Evolutionary conservation across 2,888 invertebrate species (phyloP), one percentile per base, ranked within the genome.

Genomic region (Drosophila niveifrons): DNA sequence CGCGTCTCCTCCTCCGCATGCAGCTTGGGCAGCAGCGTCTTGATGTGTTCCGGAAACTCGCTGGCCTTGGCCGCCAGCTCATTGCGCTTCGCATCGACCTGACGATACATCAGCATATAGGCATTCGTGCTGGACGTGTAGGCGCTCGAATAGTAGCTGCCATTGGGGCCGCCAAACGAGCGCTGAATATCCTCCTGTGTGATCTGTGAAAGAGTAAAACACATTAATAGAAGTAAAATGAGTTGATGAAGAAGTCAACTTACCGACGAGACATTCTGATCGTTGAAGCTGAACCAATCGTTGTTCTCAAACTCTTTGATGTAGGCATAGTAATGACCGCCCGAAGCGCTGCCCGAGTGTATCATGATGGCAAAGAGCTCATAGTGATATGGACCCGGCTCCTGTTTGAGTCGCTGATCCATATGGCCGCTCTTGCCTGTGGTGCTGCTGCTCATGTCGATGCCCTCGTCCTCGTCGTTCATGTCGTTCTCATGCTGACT

Each of bases 331-430:
- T 98, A 98, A 92, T 98, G 98, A 1, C 98, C 98, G 23, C 97
- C 97, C 15, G 96, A 95, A 0, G 97, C 97, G 92, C 96, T 97
- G 10, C 98, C 98, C 23, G 97, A 96, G 92, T 98, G 98, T 64
- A 98, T 96, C 97, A 98, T 97, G 75, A 98, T 97, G 15, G 97
- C 96, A 91, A 97, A 98, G 36, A 98, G 92, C 91, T 98, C 97
- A 91, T 98, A 98, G 48, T 95, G 93, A 91, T 95, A 96, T 0
- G 96, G 96, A 1, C 96, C 96, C 59, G 93, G 39, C 8, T 93
- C 92, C 47, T 88, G 88, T 41, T 91, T 91, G 1, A 79, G 51
- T 4, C 82, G 71, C 31, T 78, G 75, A 43, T 90, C 88, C 15
- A 83, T 80, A 3, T 78, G 73, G 0, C 76, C 82, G 10, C 86